A percentile compares a stretch with the other conserved stretches of the same genome.
Conservation (phyloP, 2,797 vertebrate genomes). For the Propithecus perrieri region DNA sequence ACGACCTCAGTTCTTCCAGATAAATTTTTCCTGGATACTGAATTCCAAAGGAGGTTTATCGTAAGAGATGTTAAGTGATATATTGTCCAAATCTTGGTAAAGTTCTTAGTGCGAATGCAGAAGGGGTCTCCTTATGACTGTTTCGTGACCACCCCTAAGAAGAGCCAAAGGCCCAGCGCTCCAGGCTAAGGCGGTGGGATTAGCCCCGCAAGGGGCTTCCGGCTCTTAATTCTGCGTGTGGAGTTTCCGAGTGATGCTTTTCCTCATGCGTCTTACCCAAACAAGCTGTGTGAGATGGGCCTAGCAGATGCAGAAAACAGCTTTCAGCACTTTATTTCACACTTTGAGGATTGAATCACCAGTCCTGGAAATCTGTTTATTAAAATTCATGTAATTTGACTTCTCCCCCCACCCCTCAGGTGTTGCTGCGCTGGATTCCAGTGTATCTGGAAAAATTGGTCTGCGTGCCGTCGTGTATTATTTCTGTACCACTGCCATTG, state of each 20-base stretch:
- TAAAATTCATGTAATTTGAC: background rate
- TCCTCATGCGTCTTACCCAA: background rate
- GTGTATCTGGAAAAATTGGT: constrained; percentile 95
- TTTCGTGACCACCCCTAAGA: background rate
- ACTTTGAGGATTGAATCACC: background rate
- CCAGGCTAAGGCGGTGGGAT: background rate
- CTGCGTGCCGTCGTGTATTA: constrained; percentile 95
- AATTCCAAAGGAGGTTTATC: background rate
- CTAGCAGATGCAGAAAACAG: background rate
- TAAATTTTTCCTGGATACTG: background rate
- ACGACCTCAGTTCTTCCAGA: background rate
- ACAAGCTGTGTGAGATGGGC: background rate
- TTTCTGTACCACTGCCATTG: constrained; percentile 94
- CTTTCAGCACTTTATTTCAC: background rate
- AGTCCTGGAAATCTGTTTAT: background rate
- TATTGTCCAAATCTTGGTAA: background rate
- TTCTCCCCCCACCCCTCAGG: constrained; percentile 85
- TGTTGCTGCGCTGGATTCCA: constrained; percentile 97
- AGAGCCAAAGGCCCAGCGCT: background rate
- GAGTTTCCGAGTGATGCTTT: background rate
- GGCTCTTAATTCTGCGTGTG: background rate
- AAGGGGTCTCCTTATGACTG: background rate
- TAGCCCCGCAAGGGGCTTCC: background rate
- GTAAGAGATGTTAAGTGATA: background rate
- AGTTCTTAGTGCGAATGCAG: background rate